Evolutionary conservation across 2,888 invertebrate species (phyloP).

Genomic region (Caradrina kadenii): DNA sequence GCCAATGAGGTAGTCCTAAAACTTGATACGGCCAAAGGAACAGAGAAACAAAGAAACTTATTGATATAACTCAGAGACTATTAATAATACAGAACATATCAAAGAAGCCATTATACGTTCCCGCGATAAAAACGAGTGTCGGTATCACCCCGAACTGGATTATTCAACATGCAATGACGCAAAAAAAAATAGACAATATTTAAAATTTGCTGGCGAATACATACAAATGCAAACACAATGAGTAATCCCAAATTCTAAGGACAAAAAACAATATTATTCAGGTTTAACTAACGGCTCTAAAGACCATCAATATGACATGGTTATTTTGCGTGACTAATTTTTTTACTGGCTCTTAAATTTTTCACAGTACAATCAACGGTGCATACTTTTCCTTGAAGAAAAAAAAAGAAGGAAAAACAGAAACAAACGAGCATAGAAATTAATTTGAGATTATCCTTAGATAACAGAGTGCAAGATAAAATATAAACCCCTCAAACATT

Average conservation of each 20-base stretch:
- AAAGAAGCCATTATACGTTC: slow-evolving; percentile 65
- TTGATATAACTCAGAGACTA: slow-evolving; percentile 52
- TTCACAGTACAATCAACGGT: neutral
- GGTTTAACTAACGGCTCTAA: slow-evolving; percentile 14
- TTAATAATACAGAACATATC: slow-evolving; percentile 61
- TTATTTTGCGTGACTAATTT: slow-evolving; percentile 28
- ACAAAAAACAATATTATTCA: slow-evolving; percentile 1
- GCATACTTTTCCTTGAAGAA: slow-evolving; percentile 14
- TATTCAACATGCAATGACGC: slow-evolving; percentile 29
- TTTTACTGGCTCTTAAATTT: slow-evolving; percentile 30
- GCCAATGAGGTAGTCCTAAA: slow-evolving; percentile 24
- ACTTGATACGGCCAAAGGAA: slow-evolving; percentile 49
- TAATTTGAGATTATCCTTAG: neutral
- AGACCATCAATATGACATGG: slow-evolving; percentile 18
- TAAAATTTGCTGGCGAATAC: slow-evolving; percentile 11
- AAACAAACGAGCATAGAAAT: neutral
- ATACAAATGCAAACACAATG: slow-evolving; percentile 12
- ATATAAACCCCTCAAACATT: neutral
- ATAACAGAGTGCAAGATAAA: neutral
- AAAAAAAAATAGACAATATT: slow-evolving; percentile 45
- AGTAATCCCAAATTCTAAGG: slow-evolving; percentile 11
- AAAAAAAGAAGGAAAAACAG: slow-evolving; percentile 1
- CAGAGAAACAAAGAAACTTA: slow-evolving; percentile 63
- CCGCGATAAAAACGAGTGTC: slow-evolving; percentile 65
- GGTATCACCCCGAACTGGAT: slow-evolving; percentile 55